Percentiles rank a stretch among this genome's conserved stretches.
These are phyloP conservation scores for Macropis europaea DNA, from an alignment of 2,888 invertebrate species.

Conservation along the genomic window DNA sequence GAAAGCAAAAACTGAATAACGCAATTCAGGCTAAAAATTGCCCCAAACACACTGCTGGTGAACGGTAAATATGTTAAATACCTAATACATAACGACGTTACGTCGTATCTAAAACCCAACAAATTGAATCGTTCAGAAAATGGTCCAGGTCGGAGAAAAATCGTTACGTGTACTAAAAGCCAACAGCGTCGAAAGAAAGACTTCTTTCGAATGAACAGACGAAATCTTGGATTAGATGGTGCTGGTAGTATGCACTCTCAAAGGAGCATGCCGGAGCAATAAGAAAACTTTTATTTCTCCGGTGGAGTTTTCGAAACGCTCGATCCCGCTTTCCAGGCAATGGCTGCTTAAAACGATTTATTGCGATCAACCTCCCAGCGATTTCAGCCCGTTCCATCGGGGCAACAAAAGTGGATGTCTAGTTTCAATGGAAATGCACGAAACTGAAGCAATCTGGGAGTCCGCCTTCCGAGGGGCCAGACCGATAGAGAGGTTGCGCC, in stretches of 20 bases:
- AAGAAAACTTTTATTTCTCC: constrained; percentile 20
- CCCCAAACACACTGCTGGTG: no score
- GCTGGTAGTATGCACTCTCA: not conserved
- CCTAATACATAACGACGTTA: no score
- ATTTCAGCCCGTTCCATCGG: not conserved
- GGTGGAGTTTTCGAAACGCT: not conserved
- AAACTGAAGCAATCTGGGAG: constrained; percentile 26
- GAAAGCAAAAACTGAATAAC: no score
- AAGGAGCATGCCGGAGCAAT: not conserved
- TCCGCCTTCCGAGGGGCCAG: constrained; percentile 9
- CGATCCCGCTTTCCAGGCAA: not conserved
- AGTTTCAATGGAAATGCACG: constrained; percentile 19
- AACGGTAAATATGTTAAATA: no score
- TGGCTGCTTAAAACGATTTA: constrained; percentile 27
- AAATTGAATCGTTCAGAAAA: not conserved
- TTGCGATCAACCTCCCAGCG: constrained; percentile 12
- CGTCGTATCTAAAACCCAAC: no score
- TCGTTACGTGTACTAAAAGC: no score
- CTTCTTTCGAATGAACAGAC: constrained; percentile 5
- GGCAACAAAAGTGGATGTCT: constrained; percentile 16
- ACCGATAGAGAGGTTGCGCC: constrained; percentile 12
- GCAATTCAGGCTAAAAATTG: no score
- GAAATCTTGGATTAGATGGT: not conserved
- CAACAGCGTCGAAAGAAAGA: no score
- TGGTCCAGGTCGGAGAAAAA: not conserved